Percentiles rank a stretch among this genome's conserved stretches.
These are phyloP conservation scores for Atrina japonica DNA, from an alignment of 2,888 invertebrate genomes.

Conservation along the genomic window DNA sequence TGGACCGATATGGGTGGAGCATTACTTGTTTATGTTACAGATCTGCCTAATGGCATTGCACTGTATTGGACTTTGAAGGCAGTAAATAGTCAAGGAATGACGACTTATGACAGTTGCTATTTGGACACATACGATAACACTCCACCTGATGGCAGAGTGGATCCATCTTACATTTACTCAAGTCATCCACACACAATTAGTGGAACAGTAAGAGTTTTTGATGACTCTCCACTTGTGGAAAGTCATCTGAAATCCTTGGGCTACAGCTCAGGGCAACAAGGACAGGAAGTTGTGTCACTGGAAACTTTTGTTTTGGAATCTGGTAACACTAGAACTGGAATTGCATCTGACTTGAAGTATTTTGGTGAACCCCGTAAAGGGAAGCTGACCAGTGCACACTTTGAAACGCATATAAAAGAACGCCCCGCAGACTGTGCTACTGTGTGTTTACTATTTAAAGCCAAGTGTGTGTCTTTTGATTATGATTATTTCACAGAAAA, in stretches of 20 bases:
- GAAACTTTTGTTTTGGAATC: slow-evolving; percentile 10
- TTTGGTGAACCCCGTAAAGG: slow-evolving; percentile 39
- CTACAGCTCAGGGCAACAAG: slow-evolving; percentile 34
- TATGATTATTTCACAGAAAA: slow-evolving; percentile 37
- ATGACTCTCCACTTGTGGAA: slow-evolving; percentile 40
- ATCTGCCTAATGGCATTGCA: slow-evolving; percentile 42
- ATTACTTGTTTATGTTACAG: slow-evolving; percentile 47
- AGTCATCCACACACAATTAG: slow-evolving; percentile 43
- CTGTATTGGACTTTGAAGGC: slow-evolving; percentile 55
- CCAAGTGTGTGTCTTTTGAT: slow-evolving; percentile 50
- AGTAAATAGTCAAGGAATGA: slow-evolving; percentile 46
- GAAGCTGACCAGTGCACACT: slow-evolving; percentile 33
- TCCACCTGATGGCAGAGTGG: slow-evolving; percentile 50
- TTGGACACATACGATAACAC: slow-evolving; percentile 55
- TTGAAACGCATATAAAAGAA: slow-evolving; percentile 18
- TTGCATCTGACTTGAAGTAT: slow-evolving; percentile 32
- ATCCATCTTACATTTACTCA: slow-evolving; percentile 43
- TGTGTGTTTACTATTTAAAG: slow-evolving; percentile 34
- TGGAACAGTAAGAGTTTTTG: slow-evolving; percentile 42
- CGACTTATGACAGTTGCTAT: slow-evolving; percentile 38
- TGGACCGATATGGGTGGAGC: slow-evolving; percentile 57
- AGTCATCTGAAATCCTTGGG: slow-evolving; percentile 37
- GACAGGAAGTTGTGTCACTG: slow-evolving; percentile 33
- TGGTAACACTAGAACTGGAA: slow-evolving; percentile 12
- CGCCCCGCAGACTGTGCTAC: slow-evolving; percentile 39